Conservation (phyloP, 2,797 vertebrate species). For the Gallinago solitaria region DNA sequence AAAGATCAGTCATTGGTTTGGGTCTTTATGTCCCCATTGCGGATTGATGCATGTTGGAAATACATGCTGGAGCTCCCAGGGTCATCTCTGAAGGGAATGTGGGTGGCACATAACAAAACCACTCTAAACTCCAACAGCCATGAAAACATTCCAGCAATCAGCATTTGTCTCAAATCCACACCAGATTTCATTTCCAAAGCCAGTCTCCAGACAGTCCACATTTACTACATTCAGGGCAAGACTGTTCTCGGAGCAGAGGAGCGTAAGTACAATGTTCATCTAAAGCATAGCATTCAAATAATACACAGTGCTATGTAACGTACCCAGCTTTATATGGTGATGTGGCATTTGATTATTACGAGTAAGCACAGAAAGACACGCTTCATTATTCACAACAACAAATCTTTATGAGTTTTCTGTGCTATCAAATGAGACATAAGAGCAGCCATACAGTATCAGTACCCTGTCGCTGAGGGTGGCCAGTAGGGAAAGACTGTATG, state of each 20-base stretch:
- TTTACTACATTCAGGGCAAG: neutral
- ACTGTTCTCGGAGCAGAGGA: neutral
- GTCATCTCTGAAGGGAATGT: neutral
- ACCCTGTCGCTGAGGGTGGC: neutral
- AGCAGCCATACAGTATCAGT: neutral
- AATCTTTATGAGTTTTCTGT: neutral
- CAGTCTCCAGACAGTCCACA: neutral
- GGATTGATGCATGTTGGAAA: neutral
- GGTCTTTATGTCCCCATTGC: neutral
- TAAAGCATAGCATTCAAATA: neutral
- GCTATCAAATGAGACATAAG: neutral
- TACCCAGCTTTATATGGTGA: neutral
- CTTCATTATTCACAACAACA: neutral
- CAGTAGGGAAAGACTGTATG: neutral
- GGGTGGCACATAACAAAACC: neutral
- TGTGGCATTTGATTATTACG: neutral
- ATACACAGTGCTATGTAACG: neutral
- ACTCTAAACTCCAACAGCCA: neutral
- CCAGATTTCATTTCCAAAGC: neutral
- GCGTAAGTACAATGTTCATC: neutral
- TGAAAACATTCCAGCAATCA: neutral
- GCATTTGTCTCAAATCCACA: neutral
- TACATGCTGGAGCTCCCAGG: neutral
- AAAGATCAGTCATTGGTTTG: neutral
- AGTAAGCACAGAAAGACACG: neutral